Evolutionary conservation across 2,797 vertebrate species (phyloP), one percentile per base, ranked within the genome.

Genomic region (Paguma larvata): DNA sequence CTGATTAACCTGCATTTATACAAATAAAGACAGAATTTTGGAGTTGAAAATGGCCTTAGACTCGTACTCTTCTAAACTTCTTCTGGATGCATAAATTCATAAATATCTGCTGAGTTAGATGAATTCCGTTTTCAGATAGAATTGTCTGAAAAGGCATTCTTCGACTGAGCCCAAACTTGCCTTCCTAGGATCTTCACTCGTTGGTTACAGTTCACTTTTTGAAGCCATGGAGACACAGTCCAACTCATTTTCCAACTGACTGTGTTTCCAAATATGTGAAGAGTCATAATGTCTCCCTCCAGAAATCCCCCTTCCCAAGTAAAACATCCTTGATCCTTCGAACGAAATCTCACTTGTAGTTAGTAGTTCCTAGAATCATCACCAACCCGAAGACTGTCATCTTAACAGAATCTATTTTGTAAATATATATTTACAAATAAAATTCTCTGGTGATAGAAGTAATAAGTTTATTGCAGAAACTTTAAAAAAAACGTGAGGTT

Each of bases 101-200:
- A 68, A 65, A 19, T 38, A 70, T n/a, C 83, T 10, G 7, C 85
- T 67, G 48, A 94, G 88, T 82, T 87, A 84, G 53, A 68, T 87
- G 27, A 72, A 87, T 92, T 73, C 15, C 25, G 11, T 48, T 85
- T 91, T 84, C 9, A 6, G 75, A 51, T 30, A 87, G 38, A 87
- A 56, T 87, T 92, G 65, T 85, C 70, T 77, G 75, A 11, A 16
- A 53, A 53, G 51, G 51, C 51, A 73, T 27, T 44, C 12, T 14
- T 44, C 21, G 9, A 41, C 18, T 34, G 19, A 96, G 21, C 48
- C 70, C 65, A 83, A 87, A 68, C 27, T 86, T 86, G 5, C 16
- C 63, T 87, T 51, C 44, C 56, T 95, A 87, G 65, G 56, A 89
- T 94, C 89, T 94, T 95, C 41, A 32, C 2, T 89, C 27, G 32